Conservation (phyloP, 2,888 invertebrate genomes). For the Andricus curvator region DNA sequence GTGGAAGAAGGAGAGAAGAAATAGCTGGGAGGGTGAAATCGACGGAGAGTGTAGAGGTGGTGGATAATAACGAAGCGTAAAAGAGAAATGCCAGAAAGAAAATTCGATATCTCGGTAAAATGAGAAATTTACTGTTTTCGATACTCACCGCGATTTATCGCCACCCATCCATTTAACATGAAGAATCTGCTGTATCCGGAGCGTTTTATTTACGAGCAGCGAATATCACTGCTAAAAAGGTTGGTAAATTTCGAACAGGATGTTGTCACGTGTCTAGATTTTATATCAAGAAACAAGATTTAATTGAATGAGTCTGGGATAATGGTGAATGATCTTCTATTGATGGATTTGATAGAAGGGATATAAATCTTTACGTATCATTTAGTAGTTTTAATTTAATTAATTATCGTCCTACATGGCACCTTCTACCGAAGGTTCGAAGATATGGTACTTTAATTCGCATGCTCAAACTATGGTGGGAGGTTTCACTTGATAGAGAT, state of each 20-base stretch:
- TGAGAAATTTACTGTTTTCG: slow-evolving; percentile 59
- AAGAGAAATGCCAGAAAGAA: slow-evolving; percentile 51
- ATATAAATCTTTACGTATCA: neutral
- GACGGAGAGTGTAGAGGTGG: slow-evolving; percentile 32
- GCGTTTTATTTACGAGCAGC: neutral
- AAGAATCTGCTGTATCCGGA: neutral
- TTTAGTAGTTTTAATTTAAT: too few relatives aligned
- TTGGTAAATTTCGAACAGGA: neutral
- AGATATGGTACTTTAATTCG: too few relatives aligned
- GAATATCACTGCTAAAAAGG: neutral
- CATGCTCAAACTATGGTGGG: too few relatives aligned
- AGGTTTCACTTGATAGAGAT: too few relatives aligned
- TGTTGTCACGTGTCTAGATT: neutral
- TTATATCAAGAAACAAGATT: neutral
- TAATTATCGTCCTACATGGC: too few relatives aligned
- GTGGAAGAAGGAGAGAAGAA: neutral
- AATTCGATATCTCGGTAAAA: slow-evolving; percentile 67
- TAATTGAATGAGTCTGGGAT: neutral
- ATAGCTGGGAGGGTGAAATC: neutral
- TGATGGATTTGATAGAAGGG: neutral
- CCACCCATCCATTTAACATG: slow-evolving; percentile 6
- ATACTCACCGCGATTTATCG: slow-evolving; percentile 12
- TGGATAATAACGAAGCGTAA: slow-evolving; percentile 39
- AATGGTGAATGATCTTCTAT: neutral
- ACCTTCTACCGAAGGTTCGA: too few relatives aligned